Percentiles rank a stretch among this genome's conserved stretches.
Evolutionary conservation across 2,888 invertebrate genomes (phyloP).

Genomic region (Tetranychus truncatus): DNA sequence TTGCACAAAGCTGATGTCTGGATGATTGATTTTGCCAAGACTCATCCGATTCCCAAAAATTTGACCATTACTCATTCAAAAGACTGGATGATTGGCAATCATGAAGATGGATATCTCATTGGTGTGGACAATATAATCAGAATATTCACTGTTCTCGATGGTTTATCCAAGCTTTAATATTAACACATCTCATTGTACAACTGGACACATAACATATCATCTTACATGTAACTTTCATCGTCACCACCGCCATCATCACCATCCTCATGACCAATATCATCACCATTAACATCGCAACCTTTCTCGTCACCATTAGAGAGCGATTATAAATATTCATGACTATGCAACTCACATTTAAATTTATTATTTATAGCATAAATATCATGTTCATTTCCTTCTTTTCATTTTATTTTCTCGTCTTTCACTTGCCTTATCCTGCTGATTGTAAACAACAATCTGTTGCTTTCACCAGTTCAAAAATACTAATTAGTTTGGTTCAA

Average conservation of each 20-base stretch:
- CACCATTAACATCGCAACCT: too few relatives aligned
- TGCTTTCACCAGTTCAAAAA: not conserved
- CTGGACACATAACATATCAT: too few relatives aligned
- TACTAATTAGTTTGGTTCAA: not conserved
- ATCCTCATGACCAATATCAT: too few relatives aligned
- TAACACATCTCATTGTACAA: not conserved
- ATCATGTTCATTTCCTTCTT: not conserved
- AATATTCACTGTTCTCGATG: not conserved
- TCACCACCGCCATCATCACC: too few relatives aligned
- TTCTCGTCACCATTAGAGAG: too few relatives aligned
- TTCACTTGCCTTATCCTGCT: too few relatives aligned
- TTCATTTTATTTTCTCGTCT: not conserved
- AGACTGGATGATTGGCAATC: slow-evolving; percentile 74
- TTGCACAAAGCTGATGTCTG: slow-evolving; percentile 69
- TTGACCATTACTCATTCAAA: slow-evolving; percentile 55
- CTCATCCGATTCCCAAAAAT: slow-evolving; percentile 51
- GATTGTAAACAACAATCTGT: not conserved
- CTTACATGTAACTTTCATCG: too few relatives aligned
- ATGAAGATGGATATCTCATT: slow-evolving; percentile 80
- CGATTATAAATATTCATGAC: too few relatives aligned
- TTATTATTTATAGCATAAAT: not conserved
- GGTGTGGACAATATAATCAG: slow-evolving; percentile 75
- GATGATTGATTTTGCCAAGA: slow-evolving; percentile 95
- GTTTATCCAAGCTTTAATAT: not conserved
- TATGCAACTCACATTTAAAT: too few relatives aligned